phyloP scores from a whole-genome alignment of 2,113 vertebrate genomes.

The Amblyopsis rosae region DNA sequence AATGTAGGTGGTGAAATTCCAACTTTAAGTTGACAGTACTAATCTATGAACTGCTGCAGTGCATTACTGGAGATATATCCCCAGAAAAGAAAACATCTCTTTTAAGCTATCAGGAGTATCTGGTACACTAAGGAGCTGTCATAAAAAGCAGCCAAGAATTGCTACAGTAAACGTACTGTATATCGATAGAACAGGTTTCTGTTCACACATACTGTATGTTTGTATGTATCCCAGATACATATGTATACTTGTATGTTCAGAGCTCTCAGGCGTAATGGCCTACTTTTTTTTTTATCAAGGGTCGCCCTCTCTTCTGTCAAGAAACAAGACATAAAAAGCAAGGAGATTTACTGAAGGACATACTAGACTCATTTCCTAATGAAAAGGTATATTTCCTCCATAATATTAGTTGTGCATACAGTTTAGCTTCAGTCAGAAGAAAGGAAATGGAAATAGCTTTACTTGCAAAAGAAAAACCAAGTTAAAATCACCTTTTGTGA shows the following conservation, averaged over 20 bases:
- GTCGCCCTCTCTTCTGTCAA: conserved; percentile 41
- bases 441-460: background rate
- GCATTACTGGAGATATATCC: conserved; percentile 13
- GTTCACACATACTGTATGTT: background rate
- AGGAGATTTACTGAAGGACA: conserved; percentile 39
- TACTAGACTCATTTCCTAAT: conserved; percentile 29
- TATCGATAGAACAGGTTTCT: background rate
- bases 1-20: conserved; percentile 27
- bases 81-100: background rate
- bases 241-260: conserved; percentile 11
- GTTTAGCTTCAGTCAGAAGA: too few relatives aligned
- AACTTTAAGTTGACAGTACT: conserved; percentile 32
- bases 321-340: conserved; percentile 35
- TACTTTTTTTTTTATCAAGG: conserved; percentile 57
- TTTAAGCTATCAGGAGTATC: conserved; percentile 3
- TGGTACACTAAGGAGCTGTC: conserved; percentile 24
- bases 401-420: background rate
- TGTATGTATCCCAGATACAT: background rate
- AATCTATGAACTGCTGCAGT: conserved; percentile 15
- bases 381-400: conserved; percentile 16
- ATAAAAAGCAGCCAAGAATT: conserved; percentile 1
- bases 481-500: conserved; percentile 10
- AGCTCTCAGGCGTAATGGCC: conserved; percentile 61
- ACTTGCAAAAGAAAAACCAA: background rate
- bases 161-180: conserved; percentile 1